Base-by-base conservation (phyloP, 2,888 invertebrate genomes). In the Pemphredon lugubris region DNA sequence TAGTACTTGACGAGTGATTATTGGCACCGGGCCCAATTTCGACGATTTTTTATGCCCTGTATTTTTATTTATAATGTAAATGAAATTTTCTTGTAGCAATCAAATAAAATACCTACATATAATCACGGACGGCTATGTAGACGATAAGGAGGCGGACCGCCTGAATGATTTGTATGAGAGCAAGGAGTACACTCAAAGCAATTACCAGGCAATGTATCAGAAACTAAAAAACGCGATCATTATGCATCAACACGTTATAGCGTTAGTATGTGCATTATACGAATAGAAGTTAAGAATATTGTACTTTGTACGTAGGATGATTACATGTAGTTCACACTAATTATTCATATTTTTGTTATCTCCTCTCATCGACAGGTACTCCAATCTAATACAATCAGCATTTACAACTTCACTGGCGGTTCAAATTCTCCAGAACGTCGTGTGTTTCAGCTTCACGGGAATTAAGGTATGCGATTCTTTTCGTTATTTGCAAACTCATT, bases 381-480 rank as follows among this genome's bases (percentile, higher is more conserved):
- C 47, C 0, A 14, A 40, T 14, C 21, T 39, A 14, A 1, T 63
- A 2, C 44, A 63, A 55, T 55, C 47, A 21, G 30, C 47, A 1
- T 63, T 57, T 20, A 6, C 47, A 0, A 47, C 30, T 7, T 32
- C 32, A 1, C 7, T 63, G 14, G 16, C 44, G 1, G 1, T 7
- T 40, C 63, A 63, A 6, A 7, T 63, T 2, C 7, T 39, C 7
- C 5, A 21, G 5, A 55, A 40, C 16, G 30, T 55, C 6, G 1
- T 47, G 0, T 14, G 30, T 13, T 6, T 63, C 5, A 63, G 30
- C 1, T n/a, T 45, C 7, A 47, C 11, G 2, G 47, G 37, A 5
- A 18, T 48, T 16, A n/a, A 40, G 34, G 61, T 63, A 39, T 13
- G 39, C n/a, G 2, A 39, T 39, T 39, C 2, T 39, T n/a, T 39